Percentiles rank a stretch among this genome's conserved stretches.
These are phyloP conservation scores for Atlantisia rogersi DNA, from an alignment of 2,113 vertebrate species.

Conservation along the genomic window DNA sequence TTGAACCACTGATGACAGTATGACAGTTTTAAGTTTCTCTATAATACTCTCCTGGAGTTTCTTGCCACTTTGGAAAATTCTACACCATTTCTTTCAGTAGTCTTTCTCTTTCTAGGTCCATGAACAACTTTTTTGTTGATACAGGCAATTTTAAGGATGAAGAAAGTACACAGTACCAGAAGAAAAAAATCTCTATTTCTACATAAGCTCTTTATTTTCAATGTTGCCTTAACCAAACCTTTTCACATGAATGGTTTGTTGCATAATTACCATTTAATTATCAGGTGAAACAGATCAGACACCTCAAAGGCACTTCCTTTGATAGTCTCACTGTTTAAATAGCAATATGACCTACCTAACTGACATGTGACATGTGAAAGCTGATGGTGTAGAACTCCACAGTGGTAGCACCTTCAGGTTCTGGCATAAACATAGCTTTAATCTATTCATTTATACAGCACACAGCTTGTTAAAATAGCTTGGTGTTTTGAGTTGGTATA, in stretches of 20 bases:
- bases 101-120: background rate
- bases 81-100: background rate
- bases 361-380: background rate
- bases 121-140: background rate
- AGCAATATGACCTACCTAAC: background rate
- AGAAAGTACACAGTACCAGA: background rate
- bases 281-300: conserved; percentile 11
- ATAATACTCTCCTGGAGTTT: background rate
- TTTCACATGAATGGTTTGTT: background rate
- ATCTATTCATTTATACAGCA: conserved; percentile 59
- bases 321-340: conserved; percentile 11
- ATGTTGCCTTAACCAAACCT: background rate
- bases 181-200: background rate
- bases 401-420: conserved; percentile 41
- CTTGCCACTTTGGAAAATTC: background rate
- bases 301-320: conserved; percentile 24
- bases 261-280: conserved; percentile 46
- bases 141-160: background rate
- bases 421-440: conserved; percentile 46
- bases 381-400: conserved; percentile 40
- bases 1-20: background rate
- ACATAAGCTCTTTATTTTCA: background rate
- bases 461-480: conserved; percentile 7
- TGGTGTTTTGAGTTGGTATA: conserved; percentile 19
- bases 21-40: background rate